phyloP scores from a whole-genome alignment of 1,140 invertebrate genomes.

The Heliconius congener region DNA sequence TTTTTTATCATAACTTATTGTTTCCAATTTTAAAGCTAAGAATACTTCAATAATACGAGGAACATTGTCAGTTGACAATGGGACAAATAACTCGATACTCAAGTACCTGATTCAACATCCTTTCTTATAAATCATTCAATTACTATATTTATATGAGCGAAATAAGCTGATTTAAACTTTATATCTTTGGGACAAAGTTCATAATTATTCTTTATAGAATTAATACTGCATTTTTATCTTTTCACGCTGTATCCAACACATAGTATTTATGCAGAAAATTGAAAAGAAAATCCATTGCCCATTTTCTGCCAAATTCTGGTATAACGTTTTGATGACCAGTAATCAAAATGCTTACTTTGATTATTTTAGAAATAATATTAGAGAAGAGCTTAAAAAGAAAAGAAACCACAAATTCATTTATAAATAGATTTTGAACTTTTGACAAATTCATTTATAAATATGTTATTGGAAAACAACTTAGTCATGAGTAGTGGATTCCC shows the following conservation, averaged over 20 bases:
- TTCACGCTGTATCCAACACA: not conserved
- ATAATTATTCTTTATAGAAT: not conserved
- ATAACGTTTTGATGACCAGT: too few relatives aligned
- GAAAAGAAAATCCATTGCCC: too few relatives aligned
- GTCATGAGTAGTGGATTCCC: too few relatives aligned
- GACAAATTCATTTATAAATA: too few relatives aligned
- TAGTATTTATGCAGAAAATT: too few relatives aligned
- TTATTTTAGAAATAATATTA: too few relatives aligned
- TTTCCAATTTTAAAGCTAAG: constrained; percentile 1
- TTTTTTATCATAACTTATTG: not conserved
- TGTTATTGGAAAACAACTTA: too few relatives aligned
- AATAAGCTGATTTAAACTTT: not conserved
- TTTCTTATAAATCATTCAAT: constrained; percentile 9
- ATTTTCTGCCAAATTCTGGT: too few relatives aligned
- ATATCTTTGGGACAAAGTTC: not conserved
- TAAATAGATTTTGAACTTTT: too few relatives aligned
- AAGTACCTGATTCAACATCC: not conserved
- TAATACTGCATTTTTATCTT: not conserved
- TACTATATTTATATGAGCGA: not conserved
- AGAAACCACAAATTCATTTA: too few relatives aligned
- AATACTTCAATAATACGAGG: not conserved
- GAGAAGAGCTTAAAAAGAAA: too few relatives aligned
- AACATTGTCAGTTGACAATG: not conserved
- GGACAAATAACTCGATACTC: not conserved
- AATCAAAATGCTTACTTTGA: too few relatives aligned